These are phyloP conservation scores for Imbricaverruca yamaguchii DNA, from an alignment of 2,888 invertebrate genomes.

Conservation along the genomic window DNA sequence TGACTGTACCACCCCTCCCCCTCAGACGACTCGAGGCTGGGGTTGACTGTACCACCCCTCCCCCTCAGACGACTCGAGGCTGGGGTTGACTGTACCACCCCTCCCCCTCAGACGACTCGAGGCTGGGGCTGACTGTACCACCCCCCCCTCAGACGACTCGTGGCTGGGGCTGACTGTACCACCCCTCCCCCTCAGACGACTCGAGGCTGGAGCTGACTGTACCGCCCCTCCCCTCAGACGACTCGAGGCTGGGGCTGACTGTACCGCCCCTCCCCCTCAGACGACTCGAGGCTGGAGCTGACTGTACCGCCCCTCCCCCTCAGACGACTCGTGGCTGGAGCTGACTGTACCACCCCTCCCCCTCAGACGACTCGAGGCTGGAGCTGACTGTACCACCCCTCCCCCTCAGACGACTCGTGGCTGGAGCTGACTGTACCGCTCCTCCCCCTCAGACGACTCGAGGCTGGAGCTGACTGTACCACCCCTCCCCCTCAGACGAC, in stretches of 20 bases:
- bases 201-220: conserved; percentile 65
- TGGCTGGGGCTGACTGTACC: conserved; percentile 61
- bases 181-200: conserved; percentile 56
- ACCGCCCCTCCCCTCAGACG: conserved; percentile 52
- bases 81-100: conserved; percentile 52
- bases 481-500: conserved; percentile 56
- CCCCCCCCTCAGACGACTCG: conserved; percentile 59
- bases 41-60: conserved; percentile 46
- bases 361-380: conserved; percentile 72
- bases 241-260: conserved; percentile 70
- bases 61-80: conserved; percentile 68
- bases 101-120: conserved; percentile 61
- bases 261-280: conserved; percentile 45
- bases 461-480: conserved; percentile 61
- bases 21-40: conserved; percentile 74
- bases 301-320: conserved; percentile 35
- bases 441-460: conserved; percentile 59
- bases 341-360: conserved; percentile 45
- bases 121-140: conserved; percentile 58
- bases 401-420: conserved; percentile 68
- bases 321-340: conserved; percentile 77
- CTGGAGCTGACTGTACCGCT: conserved; percentile 52
- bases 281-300: conserved; percentile 77
- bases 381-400: conserved; percentile 48
- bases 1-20: conserved; percentile 43